phyloP scores from a whole-genome alignment of 2,113 vertebrate genomes.

The Meleagris gallopavo region DNA sequence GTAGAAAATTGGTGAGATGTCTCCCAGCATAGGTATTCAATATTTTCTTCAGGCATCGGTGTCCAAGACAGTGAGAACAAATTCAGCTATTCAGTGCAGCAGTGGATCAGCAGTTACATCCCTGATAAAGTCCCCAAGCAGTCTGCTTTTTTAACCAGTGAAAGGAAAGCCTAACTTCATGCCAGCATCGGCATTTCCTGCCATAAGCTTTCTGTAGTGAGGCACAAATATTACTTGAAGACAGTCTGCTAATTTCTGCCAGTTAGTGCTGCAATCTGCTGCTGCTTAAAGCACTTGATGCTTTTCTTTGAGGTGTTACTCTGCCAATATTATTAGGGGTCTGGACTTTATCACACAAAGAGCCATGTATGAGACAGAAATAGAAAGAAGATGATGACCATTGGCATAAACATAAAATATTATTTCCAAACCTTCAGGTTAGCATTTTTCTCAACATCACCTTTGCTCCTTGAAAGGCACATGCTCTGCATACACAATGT shows the following conservation, averaged over 20 bases:
- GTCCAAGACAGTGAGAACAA: not conserved
- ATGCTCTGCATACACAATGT: not conserved
- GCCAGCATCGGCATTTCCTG: not conserved
- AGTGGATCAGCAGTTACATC: not conserved
- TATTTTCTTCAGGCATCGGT: not conserved
- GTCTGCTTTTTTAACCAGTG: not conserved
- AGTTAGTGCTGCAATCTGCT: not conserved
- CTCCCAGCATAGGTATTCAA: not conserved
- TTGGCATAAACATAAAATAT: not conserved
- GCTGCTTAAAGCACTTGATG: not conserved
- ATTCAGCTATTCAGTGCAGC: not conserved
- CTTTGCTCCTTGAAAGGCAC: not conserved
- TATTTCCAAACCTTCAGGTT: not conserved
- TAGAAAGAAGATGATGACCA: not conserved
- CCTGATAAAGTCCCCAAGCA: not conserved
- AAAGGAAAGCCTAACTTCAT: not conserved
- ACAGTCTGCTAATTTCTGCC: not conserved
- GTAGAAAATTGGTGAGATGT: not conserved
- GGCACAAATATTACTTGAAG: not conserved
- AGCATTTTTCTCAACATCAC: not conserved
- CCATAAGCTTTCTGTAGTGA: not conserved
- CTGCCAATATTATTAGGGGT: not conserved
- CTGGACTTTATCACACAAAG: not conserved
- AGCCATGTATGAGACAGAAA: not conserved
- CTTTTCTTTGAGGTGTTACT: not conserved